These are phyloP conservation scores for Melieria crassipennis DNA, from an alignment of 2,888 invertebrate species.

Conservation along the genomic window DNA sequence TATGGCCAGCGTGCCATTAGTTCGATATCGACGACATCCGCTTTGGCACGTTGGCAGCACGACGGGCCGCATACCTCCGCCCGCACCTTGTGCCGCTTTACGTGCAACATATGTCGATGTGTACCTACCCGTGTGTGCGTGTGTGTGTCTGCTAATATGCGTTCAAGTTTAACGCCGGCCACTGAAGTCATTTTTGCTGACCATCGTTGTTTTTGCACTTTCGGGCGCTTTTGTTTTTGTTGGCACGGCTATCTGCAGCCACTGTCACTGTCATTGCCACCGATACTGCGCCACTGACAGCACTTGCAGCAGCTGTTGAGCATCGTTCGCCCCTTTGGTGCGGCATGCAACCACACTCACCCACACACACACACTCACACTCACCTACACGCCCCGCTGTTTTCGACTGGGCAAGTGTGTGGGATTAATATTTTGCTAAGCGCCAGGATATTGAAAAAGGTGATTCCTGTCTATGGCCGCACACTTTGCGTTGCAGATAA, in stretches of 20 bases:
- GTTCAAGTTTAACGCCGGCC: conserved; percentile 45
- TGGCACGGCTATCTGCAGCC: conserved; percentile 2
- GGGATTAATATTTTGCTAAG: conserved; percentile 35
- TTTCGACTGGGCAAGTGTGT: conserved; percentile 9
- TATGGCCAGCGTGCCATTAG: conserved; percentile 45
- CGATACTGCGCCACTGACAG: conserved; percentile 25
- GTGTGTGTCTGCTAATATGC: conserved; percentile 47
- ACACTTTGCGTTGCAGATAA: conserved; percentile 8
- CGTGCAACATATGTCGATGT: no score
- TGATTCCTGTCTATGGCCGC: conserved; percentile 23
- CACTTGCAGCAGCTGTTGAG: conserved; percentile 30
- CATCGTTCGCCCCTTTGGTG: conserved; percentile 11
- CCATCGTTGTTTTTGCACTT: conserved; percentile 41
- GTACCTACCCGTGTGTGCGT: neutral
- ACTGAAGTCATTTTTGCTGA: conserved; percentile 44
- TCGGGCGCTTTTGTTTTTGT: conserved; percentile 33
- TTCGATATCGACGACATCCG: conserved; percentile 49
- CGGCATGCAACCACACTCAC: conserved; percentile 3
- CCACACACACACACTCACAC: neutral
- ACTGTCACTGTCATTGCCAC: conserved; percentile 9
- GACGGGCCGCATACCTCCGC: neutral
- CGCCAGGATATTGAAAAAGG: conserved; percentile 36
- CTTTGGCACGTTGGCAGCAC: conserved; percentile 38
- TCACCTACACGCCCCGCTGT: no score
- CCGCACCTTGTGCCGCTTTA: no score